Base-by-base conservation (phyloP, 64 coral and sea anemone genomes). In the Montipora cactus region DNA sequence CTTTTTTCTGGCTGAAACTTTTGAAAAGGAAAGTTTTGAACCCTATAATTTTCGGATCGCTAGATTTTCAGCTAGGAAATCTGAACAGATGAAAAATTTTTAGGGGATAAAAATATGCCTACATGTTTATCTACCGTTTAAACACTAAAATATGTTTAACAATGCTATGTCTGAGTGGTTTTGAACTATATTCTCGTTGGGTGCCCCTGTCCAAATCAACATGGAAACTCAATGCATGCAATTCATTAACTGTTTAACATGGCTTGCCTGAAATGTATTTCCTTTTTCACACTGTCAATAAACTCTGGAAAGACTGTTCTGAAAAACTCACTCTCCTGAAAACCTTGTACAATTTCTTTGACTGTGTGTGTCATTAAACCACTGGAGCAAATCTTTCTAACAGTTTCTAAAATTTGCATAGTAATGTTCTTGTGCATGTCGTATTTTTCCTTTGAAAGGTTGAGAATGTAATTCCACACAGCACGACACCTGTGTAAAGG, bases 391-490 rank as follows among this genome's bases (percentile, higher is more conserved):
- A 92, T 28, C 59, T 78, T 67, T 46, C 69, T 44, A 67, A 81
- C 25, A 12, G 84, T 74, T 44, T 75, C 25, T 48, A 92, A 83
- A 49, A 92, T 66, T 45, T 83, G 55, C 15, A 47, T 5, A 10
- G 53, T 59, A 6, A 85, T 76, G 6, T 76, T 1, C 10, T 57
- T 0, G 53, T 2, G 6, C 18, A 6, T 3, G 3, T 44, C 37
- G 13, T 22, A 16, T 25, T 67, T 13, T 64, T 77, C 14, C 45
- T 62, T 64, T 37, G 81, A 66, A 61, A 64, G 49, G 16, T 92
- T 58, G 12, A 92, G 82, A 19, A 85, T 77, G 9, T 92, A 92
- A 13, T 85, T 44, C 90, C 90, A 92, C 28, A 59, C 71, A 67
- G 90, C 81, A 52, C 15, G 14, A 44, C 47, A 92, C 48, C 90